Percentiles rank a stretch among this genome's conserved stretches.
phyloP scores from a whole-genome alignment of 2,888 invertebrate genomes.

The Pimpla rufipes region DNA sequence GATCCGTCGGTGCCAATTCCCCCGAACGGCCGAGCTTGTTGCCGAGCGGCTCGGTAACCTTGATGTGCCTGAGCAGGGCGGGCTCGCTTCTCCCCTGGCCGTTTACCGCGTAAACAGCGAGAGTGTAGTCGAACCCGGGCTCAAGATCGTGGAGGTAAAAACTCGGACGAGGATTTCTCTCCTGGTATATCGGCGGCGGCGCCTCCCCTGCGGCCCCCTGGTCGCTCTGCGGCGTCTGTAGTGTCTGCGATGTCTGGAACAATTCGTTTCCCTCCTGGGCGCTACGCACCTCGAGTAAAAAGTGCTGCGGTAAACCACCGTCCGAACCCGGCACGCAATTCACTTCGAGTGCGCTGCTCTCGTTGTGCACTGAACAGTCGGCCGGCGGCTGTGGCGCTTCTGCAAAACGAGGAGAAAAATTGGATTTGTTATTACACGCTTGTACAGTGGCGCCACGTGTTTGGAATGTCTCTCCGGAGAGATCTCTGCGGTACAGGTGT shows the following conservation, averaged over 20 bases:
- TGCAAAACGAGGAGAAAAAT: slow-evolving; percentile 83
- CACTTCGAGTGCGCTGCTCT: slow-evolving; percentile 89
- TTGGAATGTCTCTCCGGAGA: not conserved
- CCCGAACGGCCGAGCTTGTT: slow-evolving; percentile 76
- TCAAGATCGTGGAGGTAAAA: slow-evolving; percentile 91
- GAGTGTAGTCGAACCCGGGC: slow-evolving; percentile 92
- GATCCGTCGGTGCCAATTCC: slow-evolving; percentile 77
- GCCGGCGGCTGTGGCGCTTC: slow-evolving; percentile 92
- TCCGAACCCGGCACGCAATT: slow-evolving; percentile 92
- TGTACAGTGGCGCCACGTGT: not conserved
- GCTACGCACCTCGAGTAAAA: slow-evolving; percentile 90
- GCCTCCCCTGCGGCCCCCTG: slow-evolving; percentile 71
- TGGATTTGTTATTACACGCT: slow-evolving; percentile 27
- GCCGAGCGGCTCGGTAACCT: slow-evolving; percentile 81
- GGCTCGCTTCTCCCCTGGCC: slow-evolving; percentile 92
- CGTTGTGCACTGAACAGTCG: slow-evolving; percentile 91
- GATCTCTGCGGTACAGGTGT: not conserved
- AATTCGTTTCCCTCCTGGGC: slow-evolving; percentile 77
- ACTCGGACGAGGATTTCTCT: slow-evolving; percentile 86
- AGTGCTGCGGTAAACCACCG: slow-evolving; percentile 93
- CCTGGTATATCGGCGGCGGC: slow-evolving; percentile 81
- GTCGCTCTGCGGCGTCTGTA: slow-evolving; percentile 81
- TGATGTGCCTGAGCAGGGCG: slow-evolving; percentile 90
- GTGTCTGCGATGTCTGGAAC: slow-evolving; percentile 84
- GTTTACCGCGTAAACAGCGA: slow-evolving; percentile 93